Percentiles rank a stretch among this genome's conserved stretches.
phyloP scores from a whole-genome alignment of 2,888 invertebrate species.

The Charanyca ferruginea region DNA sequence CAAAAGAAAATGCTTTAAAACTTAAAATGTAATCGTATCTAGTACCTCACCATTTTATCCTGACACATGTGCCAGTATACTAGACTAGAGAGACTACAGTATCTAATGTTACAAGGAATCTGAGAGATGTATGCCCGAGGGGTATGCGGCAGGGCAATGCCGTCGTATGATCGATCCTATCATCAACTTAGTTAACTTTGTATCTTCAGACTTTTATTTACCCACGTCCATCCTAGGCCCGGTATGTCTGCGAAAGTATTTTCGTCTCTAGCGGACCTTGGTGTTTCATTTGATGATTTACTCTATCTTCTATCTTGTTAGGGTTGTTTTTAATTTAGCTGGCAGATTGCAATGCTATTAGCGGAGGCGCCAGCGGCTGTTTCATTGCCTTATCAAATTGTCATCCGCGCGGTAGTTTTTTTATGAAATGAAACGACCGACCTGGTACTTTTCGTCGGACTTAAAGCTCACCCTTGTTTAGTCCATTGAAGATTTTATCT shows the following conservation, averaged over 20 bases:
- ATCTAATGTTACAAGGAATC: slow-evolving; percentile 51
- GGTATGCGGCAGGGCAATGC: slow-evolving; percentile 50
- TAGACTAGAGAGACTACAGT: slow-evolving; percentile 34
- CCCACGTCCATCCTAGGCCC: slow-evolving; percentile 36
- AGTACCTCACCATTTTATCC: background rate
- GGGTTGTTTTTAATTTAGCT: slow-evolving; percentile 39
- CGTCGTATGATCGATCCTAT: slow-evolving; percentile 61
- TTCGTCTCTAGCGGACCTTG: slow-evolving; percentile 29
- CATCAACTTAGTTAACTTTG: slow-evolving; percentile 57
- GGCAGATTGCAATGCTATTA: slow-evolving; percentile 27
- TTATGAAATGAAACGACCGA: slow-evolving; percentile 6
- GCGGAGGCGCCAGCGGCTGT: slow-evolving; percentile 8
- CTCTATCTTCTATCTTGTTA: slow-evolving; percentile 35
- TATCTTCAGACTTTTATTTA: slow-evolving; percentile 52
- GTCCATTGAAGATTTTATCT: background rate
- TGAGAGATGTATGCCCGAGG: slow-evolving; percentile 62
- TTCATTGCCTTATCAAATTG: slow-evolving; percentile 23
- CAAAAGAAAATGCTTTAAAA: slow-evolving; percentile 16
- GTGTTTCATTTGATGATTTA: slow-evolving; percentile 34
- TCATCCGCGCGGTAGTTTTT: background rate
- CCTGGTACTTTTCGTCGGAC: background rate
- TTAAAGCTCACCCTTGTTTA: background rate
- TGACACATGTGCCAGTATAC: slow-evolving; percentile 12
- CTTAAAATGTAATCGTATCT: background rate
- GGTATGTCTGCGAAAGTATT: slow-evolving; percentile 41